Evolutionary conservation across 2,797 vertebrate genomes (phyloP).

Genomic region (Centroberyx gerrardi): DNA sequence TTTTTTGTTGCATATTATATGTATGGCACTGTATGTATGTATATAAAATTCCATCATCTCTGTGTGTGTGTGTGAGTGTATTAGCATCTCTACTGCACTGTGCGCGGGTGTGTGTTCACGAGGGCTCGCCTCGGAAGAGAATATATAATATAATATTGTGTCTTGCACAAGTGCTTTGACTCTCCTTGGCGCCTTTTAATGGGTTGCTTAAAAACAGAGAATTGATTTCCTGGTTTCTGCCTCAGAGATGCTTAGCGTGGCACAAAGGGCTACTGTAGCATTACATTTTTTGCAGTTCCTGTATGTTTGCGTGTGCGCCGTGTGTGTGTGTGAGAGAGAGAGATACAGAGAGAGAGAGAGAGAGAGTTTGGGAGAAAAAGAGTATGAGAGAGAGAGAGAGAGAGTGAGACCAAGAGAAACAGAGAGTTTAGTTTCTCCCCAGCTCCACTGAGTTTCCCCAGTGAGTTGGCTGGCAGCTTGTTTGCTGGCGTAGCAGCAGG

Average conservation of each 20-base stretch:
- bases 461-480: conserved; percentile 75
- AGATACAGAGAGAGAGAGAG: conserved; percentile 16
- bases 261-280: conserved; percentile 62
- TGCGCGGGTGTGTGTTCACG: conserved; percentile 44
- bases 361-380: conserved; percentile 32
- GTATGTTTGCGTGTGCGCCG: conserved; percentile 24
- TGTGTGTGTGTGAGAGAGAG: conserved; percentile 16
- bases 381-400: conserved; percentile 24
- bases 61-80: not conserved
- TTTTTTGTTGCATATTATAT: conserved; percentile 3
- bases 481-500: conserved; percentile 67
- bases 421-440: conserved; percentile 68
- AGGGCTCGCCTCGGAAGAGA: conserved; percentile 48
- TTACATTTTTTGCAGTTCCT: conserved; percentile 35
- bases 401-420: conserved; percentile 59
- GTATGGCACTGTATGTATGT: not conserved
- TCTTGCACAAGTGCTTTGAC: conserved; percentile 82
- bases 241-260: conserved; percentile 66
- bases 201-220: conserved; percentile 80
- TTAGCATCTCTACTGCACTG: conserved; percentile 4
- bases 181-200: conserved; percentile 82
- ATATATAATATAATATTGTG: conserved; percentile 68
- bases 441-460: conserved; percentile 72
- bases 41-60: not conserved
- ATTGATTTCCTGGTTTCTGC: conserved; percentile 84